These are phyloP conservation scores for Axinella damicornis DNA, from an alignment of 37 sponge, comb jelly and placozoan species.

Conservation along the genomic window DNA sequence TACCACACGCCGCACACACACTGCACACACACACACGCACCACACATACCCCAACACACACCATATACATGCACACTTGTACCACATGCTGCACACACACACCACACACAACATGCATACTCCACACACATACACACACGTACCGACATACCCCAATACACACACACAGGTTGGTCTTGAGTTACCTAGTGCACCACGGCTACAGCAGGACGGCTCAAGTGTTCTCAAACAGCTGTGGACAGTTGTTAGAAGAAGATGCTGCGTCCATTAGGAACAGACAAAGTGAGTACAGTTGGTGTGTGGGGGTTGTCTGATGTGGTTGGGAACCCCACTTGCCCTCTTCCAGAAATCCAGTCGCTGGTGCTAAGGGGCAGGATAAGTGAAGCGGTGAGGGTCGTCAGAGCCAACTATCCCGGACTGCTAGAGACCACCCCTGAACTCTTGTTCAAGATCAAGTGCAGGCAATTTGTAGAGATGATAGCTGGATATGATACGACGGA, in stretches of 20 bases:
- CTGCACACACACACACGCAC: no score
- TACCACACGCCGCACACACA: no score
- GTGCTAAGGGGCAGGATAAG: slow-evolving; percentile 81
- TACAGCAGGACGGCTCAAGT: slow-evolving; percentile 84
- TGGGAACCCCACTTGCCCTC: background rate
- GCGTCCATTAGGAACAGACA: slow-evolving; percentile 93
- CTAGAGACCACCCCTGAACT: slow-evolving; percentile 78
- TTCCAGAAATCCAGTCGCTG: slow-evolving; percentile 83
- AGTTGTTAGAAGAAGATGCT: slow-evolving; percentile 71
- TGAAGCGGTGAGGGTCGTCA: slow-evolving; percentile 75
- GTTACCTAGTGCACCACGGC: slow-evolving; percentile 97
- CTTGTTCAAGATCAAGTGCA: slow-evolving; percentile 86
- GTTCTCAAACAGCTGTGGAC: slow-evolving; percentile 87
- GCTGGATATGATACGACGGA: slow-evolving; percentile 74
- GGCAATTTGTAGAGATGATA: slow-evolving; percentile 96
- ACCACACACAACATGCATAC: no score
- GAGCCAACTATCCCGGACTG: slow-evolving; percentile 75
- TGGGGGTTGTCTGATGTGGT: background rate
- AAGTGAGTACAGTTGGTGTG: slow-evolving; percentile 71
- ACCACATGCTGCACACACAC: no score
- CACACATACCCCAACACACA: no score
- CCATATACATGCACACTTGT: no score
- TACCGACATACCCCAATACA: no score
- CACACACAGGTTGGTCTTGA: slow-evolving; percentile 78
- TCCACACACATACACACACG: no score